These are phyloP conservation scores for Meloidogyne chitwoodi DNA, from an alignment of 1,140 invertebrate species.

Conservation along the genomic window DNA sequence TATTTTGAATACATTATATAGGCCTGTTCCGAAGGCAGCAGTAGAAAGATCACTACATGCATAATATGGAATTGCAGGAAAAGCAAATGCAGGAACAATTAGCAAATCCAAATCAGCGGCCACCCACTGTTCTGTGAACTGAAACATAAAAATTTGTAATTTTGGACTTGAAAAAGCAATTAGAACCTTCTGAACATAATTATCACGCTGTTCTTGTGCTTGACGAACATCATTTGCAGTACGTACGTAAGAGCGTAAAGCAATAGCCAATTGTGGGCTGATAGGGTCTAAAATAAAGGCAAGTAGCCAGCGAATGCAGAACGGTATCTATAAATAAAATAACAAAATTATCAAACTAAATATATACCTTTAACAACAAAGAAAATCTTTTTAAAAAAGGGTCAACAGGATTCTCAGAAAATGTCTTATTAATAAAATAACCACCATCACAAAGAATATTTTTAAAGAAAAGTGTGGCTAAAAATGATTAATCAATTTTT, in stretches of 20 bases:
- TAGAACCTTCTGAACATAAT: slow-evolving; percentile 28
- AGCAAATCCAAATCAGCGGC: slow-evolving; percentile 47
- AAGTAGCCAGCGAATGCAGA: slow-evolving; percentile 28
- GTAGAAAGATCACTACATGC: slow-evolving; percentile 34
- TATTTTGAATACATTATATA: slow-evolving; percentile 33
- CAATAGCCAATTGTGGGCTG: slow-evolving; percentile 31
- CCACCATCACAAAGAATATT: slow-evolving; percentile 52
- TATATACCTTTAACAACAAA: slow-evolving; percentile 34
- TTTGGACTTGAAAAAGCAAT: background rate
- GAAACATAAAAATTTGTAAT: background rate
- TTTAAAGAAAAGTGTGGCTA: slow-evolving; percentile 40
- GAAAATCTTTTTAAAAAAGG: slow-evolving; percentile 48
- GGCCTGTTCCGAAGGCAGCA: slow-evolving; percentile 46
- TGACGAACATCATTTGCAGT: slow-evolving; percentile 44
- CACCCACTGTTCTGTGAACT: slow-evolving; percentile 50
- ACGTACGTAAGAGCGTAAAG: slow-evolving; percentile 22
- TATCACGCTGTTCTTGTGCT: slow-evolving; percentile 29
- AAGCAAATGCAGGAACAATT: slow-evolving; percentile 52
- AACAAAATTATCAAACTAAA: background rate
- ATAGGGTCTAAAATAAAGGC: slow-evolving; percentile 31
- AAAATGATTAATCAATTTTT: background rate
- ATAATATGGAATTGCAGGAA: slow-evolving; percentile 45
- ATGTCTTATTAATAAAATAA: slow-evolving; percentile 42
- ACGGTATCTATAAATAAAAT: slow-evolving; percentile 39
- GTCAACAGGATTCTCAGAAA: slow-evolving; percentile 47